Conservation (phyloP, 2,113 vertebrate genomes). For the Cyprinodon variegatus region DNA sequence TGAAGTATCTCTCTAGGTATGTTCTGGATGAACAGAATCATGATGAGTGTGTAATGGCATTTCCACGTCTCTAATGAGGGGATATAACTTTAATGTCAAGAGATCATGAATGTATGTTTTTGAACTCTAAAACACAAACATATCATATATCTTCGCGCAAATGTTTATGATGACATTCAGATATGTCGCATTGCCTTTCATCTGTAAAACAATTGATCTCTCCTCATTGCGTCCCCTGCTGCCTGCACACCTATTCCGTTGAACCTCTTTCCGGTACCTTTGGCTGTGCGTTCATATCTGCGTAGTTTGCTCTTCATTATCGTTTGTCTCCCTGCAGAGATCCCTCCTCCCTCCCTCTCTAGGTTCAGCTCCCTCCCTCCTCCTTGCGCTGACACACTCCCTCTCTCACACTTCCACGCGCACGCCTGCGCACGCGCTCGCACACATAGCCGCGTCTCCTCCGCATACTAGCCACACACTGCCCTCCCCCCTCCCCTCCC, state of each 20-base stretch:
- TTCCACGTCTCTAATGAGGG: not conserved
- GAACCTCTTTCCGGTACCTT: conserved; percentile 81
- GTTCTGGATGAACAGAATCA: conserved; percentile 7
- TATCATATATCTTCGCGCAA: not conserved
- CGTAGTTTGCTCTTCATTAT: conserved; percentile 73
- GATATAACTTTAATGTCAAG: not conserved
- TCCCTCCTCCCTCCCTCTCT: conserved; percentile 58
- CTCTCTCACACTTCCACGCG: conserved; percentile 40
- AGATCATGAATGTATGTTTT: not conserved
- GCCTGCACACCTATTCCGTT: conserved; percentile 31
- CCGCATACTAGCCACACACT: conserved; percentile 33
- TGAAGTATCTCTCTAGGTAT: not conserved
- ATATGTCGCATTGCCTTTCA: not conserved
- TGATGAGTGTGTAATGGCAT: not conserved
- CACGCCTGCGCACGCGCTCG: conserved; percentile 29
- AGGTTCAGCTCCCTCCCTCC: conserved; percentile 42
- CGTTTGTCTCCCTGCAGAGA: conserved; percentile 54
- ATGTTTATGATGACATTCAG: not conserved
- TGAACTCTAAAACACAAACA: not conserved
- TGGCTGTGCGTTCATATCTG: conserved; percentile 76
- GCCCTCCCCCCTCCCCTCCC: conserved; percentile 48
- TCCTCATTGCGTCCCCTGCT: conserved; percentile 8
- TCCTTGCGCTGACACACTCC: conserved; percentile 52
- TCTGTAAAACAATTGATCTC: not conserved
- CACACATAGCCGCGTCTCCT: conserved; percentile 58